A percentile compares a stretch with the other conserved stretches of the same genome.
These are phyloP conservation scores for Xiphydria camelus DNA, from an alignment of 2,888 invertebrate genomes.

Conservation along the genomic window DNA sequence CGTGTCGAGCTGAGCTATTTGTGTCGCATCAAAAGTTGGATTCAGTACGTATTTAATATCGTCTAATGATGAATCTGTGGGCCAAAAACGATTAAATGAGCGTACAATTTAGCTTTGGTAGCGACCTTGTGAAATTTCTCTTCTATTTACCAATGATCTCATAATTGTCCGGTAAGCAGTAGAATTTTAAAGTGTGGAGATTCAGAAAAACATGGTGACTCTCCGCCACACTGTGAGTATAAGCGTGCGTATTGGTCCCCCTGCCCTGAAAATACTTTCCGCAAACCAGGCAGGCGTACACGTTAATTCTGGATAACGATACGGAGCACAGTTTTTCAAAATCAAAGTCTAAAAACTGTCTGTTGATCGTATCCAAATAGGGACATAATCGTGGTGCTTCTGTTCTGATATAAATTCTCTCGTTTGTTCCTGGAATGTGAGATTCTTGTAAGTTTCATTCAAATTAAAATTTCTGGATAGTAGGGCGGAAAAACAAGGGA, in stretches of 20 bases:
- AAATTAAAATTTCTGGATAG: too few species aligned
- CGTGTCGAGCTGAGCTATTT: constrained; percentile 80
- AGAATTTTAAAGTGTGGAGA: constrained; percentile 94
- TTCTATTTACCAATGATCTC: constrained; percentile 85
- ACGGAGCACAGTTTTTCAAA: constrained; percentile 99
- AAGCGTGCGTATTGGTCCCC: constrained; percentile 97
- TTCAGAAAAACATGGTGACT: constrained; percentile 98
- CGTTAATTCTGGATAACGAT: constrained; percentile 96
- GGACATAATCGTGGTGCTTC: constrained; percentile 75
- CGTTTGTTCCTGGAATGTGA: background rate
- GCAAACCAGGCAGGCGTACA: constrained; percentile 98
- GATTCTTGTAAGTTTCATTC: constrained; percentile 4
- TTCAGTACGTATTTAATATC: constrained; percentile 98
- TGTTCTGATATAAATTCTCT: constrained; percentile 11
- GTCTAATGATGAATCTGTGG: constrained; percentile 89
- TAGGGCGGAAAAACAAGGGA: too few species aligned
- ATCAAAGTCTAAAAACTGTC: constrained; percentile 96
- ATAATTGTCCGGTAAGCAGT: constrained; percentile 99
- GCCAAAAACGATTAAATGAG: too few species aligned
- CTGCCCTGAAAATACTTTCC: constrained; percentile 98
- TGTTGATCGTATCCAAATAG: constrained; percentile 96
- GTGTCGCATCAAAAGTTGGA: constrained; percentile 86
- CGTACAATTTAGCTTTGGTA: too few species aligned
- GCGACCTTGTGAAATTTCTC: background rate
- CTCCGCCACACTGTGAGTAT: constrained; percentile 97